Conservation (phyloP, 2,113 vertebrate species). For the Monarcha castaneiventris region DNA sequence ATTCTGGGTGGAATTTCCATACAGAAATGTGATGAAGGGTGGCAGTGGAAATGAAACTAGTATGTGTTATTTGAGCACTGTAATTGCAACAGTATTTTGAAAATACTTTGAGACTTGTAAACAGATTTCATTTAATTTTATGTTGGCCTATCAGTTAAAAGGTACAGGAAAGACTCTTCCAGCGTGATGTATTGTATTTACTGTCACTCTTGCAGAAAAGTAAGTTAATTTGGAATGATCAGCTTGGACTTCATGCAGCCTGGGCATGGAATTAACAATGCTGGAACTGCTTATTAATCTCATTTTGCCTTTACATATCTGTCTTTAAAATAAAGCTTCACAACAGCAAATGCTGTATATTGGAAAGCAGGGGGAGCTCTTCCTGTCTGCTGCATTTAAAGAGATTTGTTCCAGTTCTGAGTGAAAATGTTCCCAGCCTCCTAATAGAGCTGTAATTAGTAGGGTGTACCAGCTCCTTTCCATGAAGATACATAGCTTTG, state of each 20-base stretch:
- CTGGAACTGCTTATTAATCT: neutral
- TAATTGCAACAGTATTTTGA: neutral
- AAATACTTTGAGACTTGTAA: neutral
- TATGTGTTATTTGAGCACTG: neutral
- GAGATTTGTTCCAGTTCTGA: neutral
- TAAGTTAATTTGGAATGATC: neutral
- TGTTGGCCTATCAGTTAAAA: neutral
- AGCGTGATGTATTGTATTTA: neutral
- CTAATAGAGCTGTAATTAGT: neutral
- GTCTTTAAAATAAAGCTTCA: neutral
- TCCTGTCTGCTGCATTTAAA: neutral
- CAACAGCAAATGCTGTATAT: neutral
- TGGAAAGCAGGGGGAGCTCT: constrained; percentile 3
- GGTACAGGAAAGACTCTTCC: neutral
- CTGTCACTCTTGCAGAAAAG: neutral
- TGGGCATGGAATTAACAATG: neutral
- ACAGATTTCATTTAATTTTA: neutral
- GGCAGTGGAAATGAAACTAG: neutral
- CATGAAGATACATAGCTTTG: neutral
- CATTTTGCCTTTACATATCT: neutral
- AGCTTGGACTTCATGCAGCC: neutral
- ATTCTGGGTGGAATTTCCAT: neutral
- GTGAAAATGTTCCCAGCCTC: neutral
- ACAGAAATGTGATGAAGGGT: neutral
- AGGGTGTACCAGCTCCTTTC: neutral